phyloP scores from a whole-genome alignment of 2,113 vertebrate species.

The Gracilinanus agilis region DNA sequence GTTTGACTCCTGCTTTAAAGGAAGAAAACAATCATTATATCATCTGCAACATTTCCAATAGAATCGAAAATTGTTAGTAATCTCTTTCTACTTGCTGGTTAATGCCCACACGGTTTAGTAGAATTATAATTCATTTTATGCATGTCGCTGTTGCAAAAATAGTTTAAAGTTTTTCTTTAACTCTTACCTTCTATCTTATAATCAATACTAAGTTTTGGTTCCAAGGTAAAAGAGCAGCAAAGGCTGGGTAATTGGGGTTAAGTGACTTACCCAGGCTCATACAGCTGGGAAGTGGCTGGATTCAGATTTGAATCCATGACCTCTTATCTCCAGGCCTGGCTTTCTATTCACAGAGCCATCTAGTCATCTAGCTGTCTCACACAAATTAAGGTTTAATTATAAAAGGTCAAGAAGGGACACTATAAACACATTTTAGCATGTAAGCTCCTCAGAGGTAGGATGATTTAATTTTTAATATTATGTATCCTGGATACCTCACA shows the following conservation, averaged over 20 bases:
- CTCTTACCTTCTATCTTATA: too few species aligned
- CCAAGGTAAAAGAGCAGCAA: too few species aligned
- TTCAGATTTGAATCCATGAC: too few species aligned
- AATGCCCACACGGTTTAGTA: constrained; percentile 1
- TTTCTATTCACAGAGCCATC: too few species aligned
- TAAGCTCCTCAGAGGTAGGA: background rate
- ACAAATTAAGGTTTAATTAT: background rate
- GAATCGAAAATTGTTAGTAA: constrained; percentile 6
- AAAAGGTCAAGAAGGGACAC: background rate
- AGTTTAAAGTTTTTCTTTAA: background rate
- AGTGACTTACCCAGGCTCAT: too few species aligned
- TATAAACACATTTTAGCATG: background rate
- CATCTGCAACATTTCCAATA: constrained; percentile 14
- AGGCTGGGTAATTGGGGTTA: too few species aligned
- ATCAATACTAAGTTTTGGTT: too few species aligned
- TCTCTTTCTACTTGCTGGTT: background rate
- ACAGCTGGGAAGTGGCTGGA: too few species aligned
- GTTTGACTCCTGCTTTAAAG: background rate
- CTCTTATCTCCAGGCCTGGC: too few species aligned
- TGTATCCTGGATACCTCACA: background rate
- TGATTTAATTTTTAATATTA: background rate
- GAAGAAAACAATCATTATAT: constrained; percentile 1
- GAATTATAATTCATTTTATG: constrained; percentile 3
- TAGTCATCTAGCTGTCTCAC: too few species aligned
- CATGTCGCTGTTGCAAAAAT: background rate